Evolutionary conservation across 64 coral and sea anemone species (phyloP), one percentile per base, ranked within the genome.

Genomic region (Montipora efflorescens): DNA sequence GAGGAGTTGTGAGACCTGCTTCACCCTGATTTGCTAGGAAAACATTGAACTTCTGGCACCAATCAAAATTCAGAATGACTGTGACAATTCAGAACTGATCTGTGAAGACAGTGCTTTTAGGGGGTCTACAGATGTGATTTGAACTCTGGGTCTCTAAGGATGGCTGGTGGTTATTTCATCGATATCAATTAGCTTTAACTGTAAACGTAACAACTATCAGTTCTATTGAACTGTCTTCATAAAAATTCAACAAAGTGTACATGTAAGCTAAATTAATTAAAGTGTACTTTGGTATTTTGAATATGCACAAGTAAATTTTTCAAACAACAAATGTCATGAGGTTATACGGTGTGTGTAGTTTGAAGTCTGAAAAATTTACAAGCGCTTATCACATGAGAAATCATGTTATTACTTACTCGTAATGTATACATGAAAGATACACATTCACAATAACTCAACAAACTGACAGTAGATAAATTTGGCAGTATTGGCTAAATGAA

Each of bases 381-480:
- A 73, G 69, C 0, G 5, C 69, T 73, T 73, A 73, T 74, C 16
- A 74, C 70, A 22, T 74, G 14, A 74, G 22, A 74, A 74, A 22
- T 74, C 70, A 74, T 74, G 70, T 57, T 57, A 57, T 57, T 57
- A 74, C 15, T 74, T 19, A 74, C 7, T 74, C 70, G 16, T 28
- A 74, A 74, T 74, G 70, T 21, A 74, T 19, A 74, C 70, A 74
- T 74, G 70, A 74, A 74, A 28, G 70, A 74, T 74, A 74, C 70
- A 28, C 70, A 5, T 74, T 74, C 70, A 74, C 70, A 74, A 18
- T 74, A 74, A 74, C 19, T 74, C 70, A 74, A 74, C 70, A 74
- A 74, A 74, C 21, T 74, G 70, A 74, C 70, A 74, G 21, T 22
- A 74, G 70, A 19, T 74, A 74, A 74, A 20, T 74, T 22, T 74